Conservation (phyloP, 2,888 invertebrate genomes). For the Scotopteryx bipunctaria region DNA sequence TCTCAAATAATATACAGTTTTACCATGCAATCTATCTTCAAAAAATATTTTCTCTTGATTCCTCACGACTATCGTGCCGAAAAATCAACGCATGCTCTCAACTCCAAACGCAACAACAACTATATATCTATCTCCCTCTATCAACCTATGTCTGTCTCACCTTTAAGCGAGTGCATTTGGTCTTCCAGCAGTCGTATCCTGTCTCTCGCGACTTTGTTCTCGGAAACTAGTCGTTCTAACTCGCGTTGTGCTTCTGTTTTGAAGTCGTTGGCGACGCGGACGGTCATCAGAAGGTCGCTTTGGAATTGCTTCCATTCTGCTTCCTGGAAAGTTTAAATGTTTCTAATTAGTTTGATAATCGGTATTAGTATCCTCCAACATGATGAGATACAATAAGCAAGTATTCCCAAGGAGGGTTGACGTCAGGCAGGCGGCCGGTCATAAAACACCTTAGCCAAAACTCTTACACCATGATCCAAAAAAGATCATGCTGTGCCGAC, state of each 20-base stretch:
- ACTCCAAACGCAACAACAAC: constrained; percentile 21
- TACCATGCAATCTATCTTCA: too few relatives aligned
- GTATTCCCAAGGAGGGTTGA: too few relatives aligned
- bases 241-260: constrained; percentile 96
- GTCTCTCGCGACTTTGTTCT: constrained; percentile 91
- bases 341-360: neutral
- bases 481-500: too few relatives aligned
- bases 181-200: constrained; percentile 89
- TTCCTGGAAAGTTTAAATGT: constrained; percentile 69
- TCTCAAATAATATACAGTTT: too few relatives aligned
- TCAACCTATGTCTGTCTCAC: constrained; percentile 60
- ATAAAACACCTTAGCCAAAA: too few relatives aligned
- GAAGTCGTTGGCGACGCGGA: constrained; percentile 97
- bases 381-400: too few relatives aligned
- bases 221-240: constrained; percentile 89
- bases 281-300: constrained; percentile 95
- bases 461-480: too few relatives aligned
- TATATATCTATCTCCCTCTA: constrained; percentile 17
- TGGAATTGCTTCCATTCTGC: constrained; percentile 98
- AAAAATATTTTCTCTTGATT: too few relatives aligned
- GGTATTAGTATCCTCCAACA: too few relatives aligned
- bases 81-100: neutral
- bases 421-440: too few relatives aligned
- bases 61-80: neutral
- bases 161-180: constrained; percentile 91